These are phyloP conservation scores for Pempheris klunzingeri DNA, from an alignment of 2,797 vertebrate genomes.

Conservation along the genomic window DNA sequence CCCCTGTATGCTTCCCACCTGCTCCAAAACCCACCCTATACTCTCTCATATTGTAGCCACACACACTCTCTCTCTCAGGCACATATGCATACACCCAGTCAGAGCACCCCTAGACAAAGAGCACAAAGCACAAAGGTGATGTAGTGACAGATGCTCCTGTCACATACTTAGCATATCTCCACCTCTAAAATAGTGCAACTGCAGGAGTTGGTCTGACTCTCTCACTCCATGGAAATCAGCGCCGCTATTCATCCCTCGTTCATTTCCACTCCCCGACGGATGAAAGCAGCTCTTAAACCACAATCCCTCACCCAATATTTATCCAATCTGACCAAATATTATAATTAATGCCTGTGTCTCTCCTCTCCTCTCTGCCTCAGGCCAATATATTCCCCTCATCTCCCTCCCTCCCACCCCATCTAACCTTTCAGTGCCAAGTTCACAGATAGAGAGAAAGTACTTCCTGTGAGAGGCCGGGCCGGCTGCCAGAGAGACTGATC, in stretches of 20 bases:
- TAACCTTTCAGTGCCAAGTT: constrained; percentile 83
- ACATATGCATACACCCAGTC: constrained; percentile 40
- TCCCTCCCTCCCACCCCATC: constrained; percentile 42
- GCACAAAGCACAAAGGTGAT: constrained; percentile 76
- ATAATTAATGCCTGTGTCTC: constrained; percentile 73
- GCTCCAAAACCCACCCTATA: constrained; percentile 61
- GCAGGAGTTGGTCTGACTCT: constrained; percentile 41
- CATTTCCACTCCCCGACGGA: constrained; percentile 37
- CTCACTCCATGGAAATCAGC: constrained; percentile 19
- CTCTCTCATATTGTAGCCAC: constrained; percentile 42
- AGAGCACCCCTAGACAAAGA: constrained; percentile 71
- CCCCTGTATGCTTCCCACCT: constrained; percentile 76
- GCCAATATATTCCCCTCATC: constrained; percentile 61
- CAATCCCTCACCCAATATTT: constrained; percentile 76
- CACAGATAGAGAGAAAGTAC: constrained; percentile 83
- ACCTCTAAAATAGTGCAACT: constrained; percentile 64
- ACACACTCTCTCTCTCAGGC: constrained; percentile 25
- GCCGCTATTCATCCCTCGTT: constrained; percentile 42
- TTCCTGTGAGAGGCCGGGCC: constrained; percentile 86
- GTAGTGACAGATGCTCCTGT: constrained; percentile 78
- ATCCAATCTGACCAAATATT: constrained; percentile 81
- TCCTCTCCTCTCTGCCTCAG: constrained; percentile 49
- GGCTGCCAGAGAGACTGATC: constrained; percentile 90
- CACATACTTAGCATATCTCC: constrained; percentile 75
- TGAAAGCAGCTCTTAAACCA: constrained; percentile 63